phyloP scores from a whole-genome alignment of 2,113 vertebrate genomes.

The Rhinopomastus cyanomelas region DNA sequence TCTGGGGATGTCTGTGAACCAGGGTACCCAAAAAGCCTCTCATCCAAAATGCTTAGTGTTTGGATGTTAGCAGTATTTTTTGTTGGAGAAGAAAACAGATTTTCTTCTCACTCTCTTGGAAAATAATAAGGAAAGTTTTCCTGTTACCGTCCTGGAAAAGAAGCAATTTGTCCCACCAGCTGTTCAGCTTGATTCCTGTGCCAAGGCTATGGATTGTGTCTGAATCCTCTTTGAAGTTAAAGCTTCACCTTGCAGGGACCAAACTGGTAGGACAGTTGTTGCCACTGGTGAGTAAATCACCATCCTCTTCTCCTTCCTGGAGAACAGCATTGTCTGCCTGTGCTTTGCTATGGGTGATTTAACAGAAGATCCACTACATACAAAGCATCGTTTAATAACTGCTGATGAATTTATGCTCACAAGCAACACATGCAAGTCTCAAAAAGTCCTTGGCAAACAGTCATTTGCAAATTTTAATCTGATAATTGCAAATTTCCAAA shows the following conservation, averaged over 20 bases:
- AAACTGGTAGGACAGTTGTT: neutral
- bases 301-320: neutral
- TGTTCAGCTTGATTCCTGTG: neutral
- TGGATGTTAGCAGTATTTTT: neutral
- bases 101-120: neutral
- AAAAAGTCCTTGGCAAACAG: neutral
- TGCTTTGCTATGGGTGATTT: neutral
- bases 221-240: neutral
- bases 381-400: too few relatives aligned
- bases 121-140: too few relatives aligned
- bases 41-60: neutral
- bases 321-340: neutral
- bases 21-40: neutral
- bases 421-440: neutral
- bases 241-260: neutral
- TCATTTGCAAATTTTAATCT: neutral
- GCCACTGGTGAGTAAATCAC: neutral
- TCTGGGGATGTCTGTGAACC: neutral
- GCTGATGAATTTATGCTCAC: neutral
- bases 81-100: rapidly evolving
- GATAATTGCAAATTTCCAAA: neutral
- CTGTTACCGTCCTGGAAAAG: neutral
- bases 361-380: too few relatives aligned
- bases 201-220: neutral
- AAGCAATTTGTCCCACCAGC: neutral